phyloP scores from a whole-genome alignment of 1,140 invertebrate species.

The Oncopodura yosiiana region DNA sequence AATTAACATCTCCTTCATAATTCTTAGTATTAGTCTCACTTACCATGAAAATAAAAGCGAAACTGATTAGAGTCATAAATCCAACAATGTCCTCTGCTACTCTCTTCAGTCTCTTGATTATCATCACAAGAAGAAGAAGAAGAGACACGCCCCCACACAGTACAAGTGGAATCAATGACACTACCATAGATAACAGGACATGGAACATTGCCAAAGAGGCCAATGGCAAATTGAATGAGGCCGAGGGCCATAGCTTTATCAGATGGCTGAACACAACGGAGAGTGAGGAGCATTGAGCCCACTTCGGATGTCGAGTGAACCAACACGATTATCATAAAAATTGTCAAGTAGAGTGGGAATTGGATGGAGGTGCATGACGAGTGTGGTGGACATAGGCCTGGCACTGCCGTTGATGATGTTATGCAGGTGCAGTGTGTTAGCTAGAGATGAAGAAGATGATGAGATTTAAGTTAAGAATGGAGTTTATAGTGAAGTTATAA shows the following conservation, averaged over 20 bases:
- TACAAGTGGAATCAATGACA: slow-evolving; percentile 80
- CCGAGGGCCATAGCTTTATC: slow-evolving; percentile 91
- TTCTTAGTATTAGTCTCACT: too few species aligned
- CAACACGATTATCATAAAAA: slow-evolving; percentile 74
- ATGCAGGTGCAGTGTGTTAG: too few species aligned
- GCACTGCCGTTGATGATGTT: slow-evolving; percentile 45
- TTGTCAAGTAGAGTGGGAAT: slow-evolving; percentile 60
- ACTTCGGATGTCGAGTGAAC: slow-evolving; percentile 86
- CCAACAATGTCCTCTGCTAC: slow-evolving; percentile 53
- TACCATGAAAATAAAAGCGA: slow-evolving; percentile 75
- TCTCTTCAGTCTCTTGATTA: too few species aligned
- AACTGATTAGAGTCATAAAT: slow-evolving; percentile 75
- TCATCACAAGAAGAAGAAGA: slow-evolving; percentile 40
- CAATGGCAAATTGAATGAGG: slow-evolving; percentile 84
- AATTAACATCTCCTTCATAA: too few species aligned
- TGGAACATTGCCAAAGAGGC: slow-evolving; percentile 83
- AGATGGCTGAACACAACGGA: slow-evolving; percentile 79
- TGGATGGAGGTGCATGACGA: slow-evolving; percentile 67
- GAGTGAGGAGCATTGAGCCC: slow-evolving; percentile 76
- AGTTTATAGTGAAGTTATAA: too few species aligned
- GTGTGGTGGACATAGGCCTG: slow-evolving; percentile 67
- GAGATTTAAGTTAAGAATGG: too few species aligned
- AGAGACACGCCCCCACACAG: slow-evolving; percentile 75
- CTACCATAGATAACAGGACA: slow-evolving; percentile 86
- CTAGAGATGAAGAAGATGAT: too few species aligned